These are phyloP conservation scores for Eremophila alpestris DNA, from an alignment of 2,797 vertebrate genomes.

Conservation along the genomic window DNA sequence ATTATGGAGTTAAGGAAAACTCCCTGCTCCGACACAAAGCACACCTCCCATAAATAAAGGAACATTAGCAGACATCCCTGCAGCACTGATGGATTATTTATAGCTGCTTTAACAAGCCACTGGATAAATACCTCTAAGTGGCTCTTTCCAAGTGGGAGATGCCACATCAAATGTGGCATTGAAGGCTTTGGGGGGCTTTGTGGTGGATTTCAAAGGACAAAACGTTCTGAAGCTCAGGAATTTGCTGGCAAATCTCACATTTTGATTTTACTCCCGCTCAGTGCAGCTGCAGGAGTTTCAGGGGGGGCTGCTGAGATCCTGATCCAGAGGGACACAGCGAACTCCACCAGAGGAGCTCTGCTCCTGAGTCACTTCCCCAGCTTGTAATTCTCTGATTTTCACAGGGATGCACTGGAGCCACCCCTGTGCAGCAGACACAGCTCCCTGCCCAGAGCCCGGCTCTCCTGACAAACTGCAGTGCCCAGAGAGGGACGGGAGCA, in stretches of 20 bases:
- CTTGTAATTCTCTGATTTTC: fast-evolving
- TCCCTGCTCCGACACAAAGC: neutral
- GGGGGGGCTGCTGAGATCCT: neutral
- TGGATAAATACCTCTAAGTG: neutral
- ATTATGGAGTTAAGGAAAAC: neutral
- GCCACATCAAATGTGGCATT: fast-evolving
- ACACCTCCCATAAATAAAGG: neutral
- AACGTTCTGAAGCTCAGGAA: neutral
- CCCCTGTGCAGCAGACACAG: neutral
- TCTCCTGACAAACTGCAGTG: neutral
- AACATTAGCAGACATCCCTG: neutral
- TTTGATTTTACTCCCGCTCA: neutral
- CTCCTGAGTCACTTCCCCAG: neutral
- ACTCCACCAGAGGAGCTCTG: neutral
- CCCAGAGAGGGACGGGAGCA: neutral
- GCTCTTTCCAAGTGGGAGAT: neutral
- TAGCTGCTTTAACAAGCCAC: neutral
- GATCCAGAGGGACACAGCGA: fast-evolving
- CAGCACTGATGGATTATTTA: conserved; percentile 20
- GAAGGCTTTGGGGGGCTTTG: neutral
- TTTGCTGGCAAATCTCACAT: neutral
- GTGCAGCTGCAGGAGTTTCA: neutral
- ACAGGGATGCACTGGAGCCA: neutral
- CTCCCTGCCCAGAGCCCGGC: neutral
- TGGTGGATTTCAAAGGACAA: neutral